A percentile compares a stretch with the other conserved stretches of the same genome.
phyloP scores from a whole-genome alignment of 1,140 invertebrate species.

The Halictus rubicundus region DNA sequence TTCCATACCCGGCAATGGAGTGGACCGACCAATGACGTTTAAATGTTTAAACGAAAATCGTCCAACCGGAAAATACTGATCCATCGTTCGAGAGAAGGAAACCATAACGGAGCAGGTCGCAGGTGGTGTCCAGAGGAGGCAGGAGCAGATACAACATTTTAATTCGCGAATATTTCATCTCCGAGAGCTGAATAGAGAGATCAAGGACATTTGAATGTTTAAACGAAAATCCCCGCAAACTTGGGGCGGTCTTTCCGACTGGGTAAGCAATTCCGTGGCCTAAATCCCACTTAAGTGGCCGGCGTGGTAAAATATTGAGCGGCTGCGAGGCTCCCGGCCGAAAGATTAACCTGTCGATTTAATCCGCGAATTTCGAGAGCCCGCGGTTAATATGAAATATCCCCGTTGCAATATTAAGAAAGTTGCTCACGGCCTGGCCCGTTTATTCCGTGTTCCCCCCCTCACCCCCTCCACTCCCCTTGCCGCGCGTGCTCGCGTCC shows the following conservation, averaged over 20 bases:
- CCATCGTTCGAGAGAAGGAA: constrained; percentile 24
- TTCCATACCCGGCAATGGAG: no score
- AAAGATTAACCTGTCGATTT: neutral
- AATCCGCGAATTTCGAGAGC: neutral
- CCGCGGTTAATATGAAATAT: neutral
- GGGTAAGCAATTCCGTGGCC: neutral
- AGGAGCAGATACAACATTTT: no score
- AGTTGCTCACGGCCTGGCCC: neutral
- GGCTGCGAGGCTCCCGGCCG: no score
- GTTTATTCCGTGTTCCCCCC: no score
- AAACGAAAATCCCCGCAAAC: neutral
- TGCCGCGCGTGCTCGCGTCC: no score
- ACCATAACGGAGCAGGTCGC: neutral
- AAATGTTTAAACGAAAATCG: no score
- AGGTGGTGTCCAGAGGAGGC: no score
- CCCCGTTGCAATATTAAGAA: neutral
- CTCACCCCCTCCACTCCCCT: no score
- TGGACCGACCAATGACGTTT: no score
- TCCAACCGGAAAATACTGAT: neutral
- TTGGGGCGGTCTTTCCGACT: neutral
- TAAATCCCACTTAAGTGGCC: neutral
- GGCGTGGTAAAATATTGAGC: neutral
- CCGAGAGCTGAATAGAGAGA: neutral
- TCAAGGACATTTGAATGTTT: no score
- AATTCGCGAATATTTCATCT: neutral